Evolutionary conservation across 2,888 invertebrate genomes (phyloP).

Genomic region (Leucozona laternaria): DNA sequence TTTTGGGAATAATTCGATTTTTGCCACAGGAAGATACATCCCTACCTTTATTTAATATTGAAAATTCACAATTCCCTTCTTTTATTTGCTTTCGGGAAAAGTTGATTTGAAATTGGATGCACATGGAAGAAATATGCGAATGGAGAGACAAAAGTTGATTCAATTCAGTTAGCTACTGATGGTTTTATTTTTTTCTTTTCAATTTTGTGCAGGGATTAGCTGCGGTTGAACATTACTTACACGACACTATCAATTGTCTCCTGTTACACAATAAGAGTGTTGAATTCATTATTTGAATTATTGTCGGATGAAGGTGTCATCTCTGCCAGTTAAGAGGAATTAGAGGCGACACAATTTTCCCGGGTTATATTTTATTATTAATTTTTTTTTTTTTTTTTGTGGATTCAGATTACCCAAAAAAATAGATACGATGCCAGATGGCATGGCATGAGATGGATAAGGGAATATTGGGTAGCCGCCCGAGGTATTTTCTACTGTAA

Average conservation of each 20-base stretch:
- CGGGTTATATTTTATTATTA: conserved; percentile 34
- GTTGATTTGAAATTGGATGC: conserved; percentile 64
- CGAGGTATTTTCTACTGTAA: conserved; percentile 18
- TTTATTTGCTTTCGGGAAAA: conserved; percentile 53
- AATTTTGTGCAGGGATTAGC: conserved; percentile 57
- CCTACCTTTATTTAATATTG: conserved; percentile 54
- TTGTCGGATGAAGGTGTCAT: conserved; percentile 62
- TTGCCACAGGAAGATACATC: conserved; percentile 54
- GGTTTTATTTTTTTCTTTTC: neutral
- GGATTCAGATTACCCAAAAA: conserved; percentile 60
- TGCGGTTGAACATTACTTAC: conserved; percentile 66
- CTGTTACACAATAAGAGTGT: conserved; percentile 64
- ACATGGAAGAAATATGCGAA: neutral
- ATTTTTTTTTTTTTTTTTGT: conserved; percentile 11
- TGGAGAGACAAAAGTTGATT: conserved; percentile 44
- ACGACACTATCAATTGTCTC: conserved; percentile 62
- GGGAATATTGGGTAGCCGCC: conserved; percentile 17
- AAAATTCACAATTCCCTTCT: conserved; percentile 18
- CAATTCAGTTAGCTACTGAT: neutral
- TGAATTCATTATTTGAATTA: conserved; percentile 64
- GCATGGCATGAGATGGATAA: conserved; percentile 25
- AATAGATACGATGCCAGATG: conserved; percentile 65
- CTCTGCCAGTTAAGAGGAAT: conserved; percentile 52
- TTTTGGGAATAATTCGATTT: conserved; percentile 42
- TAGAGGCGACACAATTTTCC: conserved; percentile 46